Evolutionary conservation across 2,113 vertebrate genomes (phyloP).

Genomic region (Acanthochromis polyacanthus): DNA sequence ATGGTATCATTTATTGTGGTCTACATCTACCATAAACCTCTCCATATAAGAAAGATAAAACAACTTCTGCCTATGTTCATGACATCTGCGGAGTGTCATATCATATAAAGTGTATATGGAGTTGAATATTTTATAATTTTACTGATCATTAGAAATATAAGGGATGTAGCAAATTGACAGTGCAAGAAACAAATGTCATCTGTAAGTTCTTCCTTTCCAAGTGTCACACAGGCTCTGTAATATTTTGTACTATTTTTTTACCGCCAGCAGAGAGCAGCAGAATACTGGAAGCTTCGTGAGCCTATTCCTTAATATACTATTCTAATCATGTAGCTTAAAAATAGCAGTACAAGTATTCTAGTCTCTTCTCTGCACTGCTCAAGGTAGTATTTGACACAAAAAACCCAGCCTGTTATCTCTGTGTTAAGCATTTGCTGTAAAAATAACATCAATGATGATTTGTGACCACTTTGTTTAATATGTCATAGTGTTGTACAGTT

Average conservation of each 20-base stretch:
- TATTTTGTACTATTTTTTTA: slow-evolving; percentile 14
- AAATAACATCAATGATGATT: background rate
- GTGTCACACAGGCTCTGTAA: background rate
- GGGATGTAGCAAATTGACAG: background rate
- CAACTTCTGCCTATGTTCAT: too few species aligned
- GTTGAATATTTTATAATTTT: too few species aligned
- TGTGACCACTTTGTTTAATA: background rate
- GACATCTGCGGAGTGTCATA: too few species aligned
- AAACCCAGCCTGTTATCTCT: background rate
- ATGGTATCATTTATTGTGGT: too few species aligned
- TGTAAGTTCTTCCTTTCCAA: background rate
- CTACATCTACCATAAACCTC: too few species aligned
- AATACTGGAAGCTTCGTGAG: slow-evolving; percentile 18
- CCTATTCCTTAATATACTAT: background rate
- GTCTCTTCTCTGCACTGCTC: background rate
- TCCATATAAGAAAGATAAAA: too few species aligned
- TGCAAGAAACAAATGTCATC: background rate
- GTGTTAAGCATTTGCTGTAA: background rate
- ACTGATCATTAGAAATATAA: too few species aligned
- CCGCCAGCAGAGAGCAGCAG: slow-evolving; percentile 75
- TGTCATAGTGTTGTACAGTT: background rate
- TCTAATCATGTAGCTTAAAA: background rate
- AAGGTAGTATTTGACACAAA: background rate
- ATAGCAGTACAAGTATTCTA: background rate
- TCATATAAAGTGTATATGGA: too few species aligned